Evolutionary conservation across 2,888 invertebrate species (phyloP), one percentile per base, ranked within the genome.

Genomic region (Sycophila texana): DNA sequence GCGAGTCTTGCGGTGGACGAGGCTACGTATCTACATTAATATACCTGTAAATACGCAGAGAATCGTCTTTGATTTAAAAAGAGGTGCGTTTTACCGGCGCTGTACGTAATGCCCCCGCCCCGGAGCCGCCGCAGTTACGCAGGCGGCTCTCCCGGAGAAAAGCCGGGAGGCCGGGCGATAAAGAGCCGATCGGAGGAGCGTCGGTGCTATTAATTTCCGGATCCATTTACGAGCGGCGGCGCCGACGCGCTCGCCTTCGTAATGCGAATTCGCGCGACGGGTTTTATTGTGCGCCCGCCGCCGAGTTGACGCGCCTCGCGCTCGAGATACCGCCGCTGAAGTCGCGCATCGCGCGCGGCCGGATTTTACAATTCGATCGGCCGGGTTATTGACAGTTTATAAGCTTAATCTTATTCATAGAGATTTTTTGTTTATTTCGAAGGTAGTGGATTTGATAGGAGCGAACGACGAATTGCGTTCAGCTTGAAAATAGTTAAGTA

Each of bases 191-290:
- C 53, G 53, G 66, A 67, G 67, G 49, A 18, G 57, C 67, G 16
- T 14, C 53, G 20, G 67, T 10, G 67, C 53, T 51, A 66, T 66
- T 53, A 67, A 67, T 67, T 67, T 53, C 12, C 67, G 49, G 65
- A 65, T 47, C 47, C 65, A 49, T 65, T 65, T 65, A 65, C 65
- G 65, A 65, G 65, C 47, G n/a, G 53, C 53, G 39, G 66, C 66
- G 66, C 49, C 10, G 57, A 10, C 57, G 22, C 47, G 16, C 16
- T 16, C 47, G 20, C 26, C 61, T 22, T 61, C 16, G 39, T 63
- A 30, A 49, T 49, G 72, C 39, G 58, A 47, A 47, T 55, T 39
- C 47, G 47, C 39, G 26, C 47, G 47, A 71, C 7, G 16, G 20
- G 14, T 47, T 16, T 13, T 49, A 10, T 13, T 58, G 1, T 55